Percentiles rank a stretch among this genome's conserved stretches.
These are phyloP conservation scores for Penaeus japonicus DNA, from an alignment of 1,140 invertebrate species.

Conservation along the genomic window DNA sequence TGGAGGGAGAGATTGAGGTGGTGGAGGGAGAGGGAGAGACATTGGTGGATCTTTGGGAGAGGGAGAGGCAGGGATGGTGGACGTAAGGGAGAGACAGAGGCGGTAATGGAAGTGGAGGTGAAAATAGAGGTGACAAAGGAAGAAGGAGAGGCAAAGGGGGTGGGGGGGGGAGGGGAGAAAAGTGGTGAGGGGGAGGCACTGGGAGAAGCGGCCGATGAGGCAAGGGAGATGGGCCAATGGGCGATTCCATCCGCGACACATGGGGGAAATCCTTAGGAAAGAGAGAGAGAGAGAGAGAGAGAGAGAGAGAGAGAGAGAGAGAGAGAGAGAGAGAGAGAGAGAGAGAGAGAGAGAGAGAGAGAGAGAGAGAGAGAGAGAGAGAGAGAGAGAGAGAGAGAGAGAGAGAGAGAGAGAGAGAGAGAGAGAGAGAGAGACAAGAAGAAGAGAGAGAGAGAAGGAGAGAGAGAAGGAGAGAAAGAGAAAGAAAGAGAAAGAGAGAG, in stretches of 20 bases:
- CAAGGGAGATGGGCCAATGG: not conserved
- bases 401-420: not conserved
- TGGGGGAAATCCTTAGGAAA: not conserved
- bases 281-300: not conserved
- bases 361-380: not conserved
- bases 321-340: not conserved
- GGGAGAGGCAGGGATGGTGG: not conserved
- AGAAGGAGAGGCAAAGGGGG: not conserved
- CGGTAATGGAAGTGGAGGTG: not conserved
- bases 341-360: not conserved
- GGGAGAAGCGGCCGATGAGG: not conserved
- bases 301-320: constrained; percentile 14
- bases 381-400: not conserved
- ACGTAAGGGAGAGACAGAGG: not conserved
- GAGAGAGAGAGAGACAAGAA: not conserved
- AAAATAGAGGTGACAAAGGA: not conserved
- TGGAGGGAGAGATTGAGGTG: not conserved
- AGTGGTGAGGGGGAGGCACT: not conserved
- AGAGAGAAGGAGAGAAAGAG: not conserved
- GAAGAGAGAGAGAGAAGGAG: not conserved
- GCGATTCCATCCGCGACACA: not conserved
- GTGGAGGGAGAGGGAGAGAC: not conserved
- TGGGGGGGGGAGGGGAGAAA: not conserved
- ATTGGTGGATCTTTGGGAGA: not conserved
- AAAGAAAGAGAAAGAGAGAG: not conserved